Evolutionary conservation across 2,888 invertebrate genomes (phyloP).

Genomic region (Mantis religiosa): DNA sequence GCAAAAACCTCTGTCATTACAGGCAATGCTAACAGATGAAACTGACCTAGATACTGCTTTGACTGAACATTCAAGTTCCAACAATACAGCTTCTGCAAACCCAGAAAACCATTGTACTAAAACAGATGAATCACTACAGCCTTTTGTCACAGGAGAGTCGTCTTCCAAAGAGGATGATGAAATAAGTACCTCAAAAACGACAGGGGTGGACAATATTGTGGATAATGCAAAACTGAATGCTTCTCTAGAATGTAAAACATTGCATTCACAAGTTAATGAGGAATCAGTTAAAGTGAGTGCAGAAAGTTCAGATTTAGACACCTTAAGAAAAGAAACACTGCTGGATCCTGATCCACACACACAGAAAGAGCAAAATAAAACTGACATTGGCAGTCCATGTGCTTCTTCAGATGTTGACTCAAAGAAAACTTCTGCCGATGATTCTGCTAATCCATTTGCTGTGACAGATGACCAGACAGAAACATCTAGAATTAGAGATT

Average conservation of each 20-base stretch:
- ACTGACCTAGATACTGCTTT: background rate
- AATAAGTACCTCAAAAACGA: background rate
- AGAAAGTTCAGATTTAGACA: background rate
- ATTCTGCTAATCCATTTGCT: background rate
- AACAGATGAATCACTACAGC: too few species aligned
- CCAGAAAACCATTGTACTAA: too few species aligned
- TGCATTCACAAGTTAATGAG: background rate
- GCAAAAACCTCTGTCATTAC: background rate
- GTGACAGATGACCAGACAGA: too few species aligned
- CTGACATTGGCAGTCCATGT: background rate
- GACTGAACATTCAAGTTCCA: background rate
- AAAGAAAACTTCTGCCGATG: background rate
- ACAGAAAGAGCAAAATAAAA: background rate
- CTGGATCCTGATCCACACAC: background rate
- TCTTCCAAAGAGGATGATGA: background rate
- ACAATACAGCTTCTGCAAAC: background rate
- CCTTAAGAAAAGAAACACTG: background rate
- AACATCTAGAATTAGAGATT: background rate
- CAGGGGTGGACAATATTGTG: background rate
- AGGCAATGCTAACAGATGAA: background rate
- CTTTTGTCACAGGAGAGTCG: background rate
- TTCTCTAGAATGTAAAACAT: background rate
- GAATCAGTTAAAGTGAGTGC: background rate
- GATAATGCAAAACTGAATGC: background rate
- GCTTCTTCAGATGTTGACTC: background rate